Evolutionary conservation across 1,140 invertebrate species (phyloP), one percentile per base, ranked within the genome.

Genomic region (Olivierus martensii): DNA sequence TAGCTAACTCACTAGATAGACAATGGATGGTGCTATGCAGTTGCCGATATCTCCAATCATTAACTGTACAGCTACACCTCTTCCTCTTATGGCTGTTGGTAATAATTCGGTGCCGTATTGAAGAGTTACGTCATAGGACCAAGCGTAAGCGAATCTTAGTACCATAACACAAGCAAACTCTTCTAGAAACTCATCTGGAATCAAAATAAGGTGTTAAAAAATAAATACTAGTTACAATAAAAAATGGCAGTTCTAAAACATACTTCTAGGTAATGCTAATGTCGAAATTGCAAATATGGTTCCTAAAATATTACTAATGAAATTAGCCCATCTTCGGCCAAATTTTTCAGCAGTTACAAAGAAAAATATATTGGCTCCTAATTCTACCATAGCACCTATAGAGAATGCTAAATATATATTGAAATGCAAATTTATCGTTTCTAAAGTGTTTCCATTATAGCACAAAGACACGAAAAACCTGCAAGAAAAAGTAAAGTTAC

Each of bases 61-160:
- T 60, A 88, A 85, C 48, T 88, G 86, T 0, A 86, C 68, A 14
- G 84, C 80, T 0, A 89, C 77, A 0, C 85, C 85, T 67, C 88
- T 84, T 0, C 83, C 85, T 42, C 87, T 66, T 0, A 90, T 83
- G 1, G 88, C 86, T 0, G 87, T 90, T 1, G 87, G 87, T 11
- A 91, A 65, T 0, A 91, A 67, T 66, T 91, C 87, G 0, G 87
- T 84, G 0, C 84, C 85, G 68, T 87, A 90, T 62, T 90, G 87
- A 0, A 91, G 73, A 0, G 85, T 85, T 49, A 90, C 89, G 65
- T 89, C 90, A 66, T 88, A 89, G 0, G 84, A 80, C 42, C 74
- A 69, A 2, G 79, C 78, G 5, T 83, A 82, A 44, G 83, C 68
- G 11, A 89, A 66, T 65, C 54, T 36, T 5, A 51, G 43, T 35